A percentile compares a stretch with the other conserved stretches of the same genome.
These are phyloP conservation scores for Bombus superbus DNA, from an alignment of 1,140 invertebrate genomes.

Conservation along the genomic window DNA sequence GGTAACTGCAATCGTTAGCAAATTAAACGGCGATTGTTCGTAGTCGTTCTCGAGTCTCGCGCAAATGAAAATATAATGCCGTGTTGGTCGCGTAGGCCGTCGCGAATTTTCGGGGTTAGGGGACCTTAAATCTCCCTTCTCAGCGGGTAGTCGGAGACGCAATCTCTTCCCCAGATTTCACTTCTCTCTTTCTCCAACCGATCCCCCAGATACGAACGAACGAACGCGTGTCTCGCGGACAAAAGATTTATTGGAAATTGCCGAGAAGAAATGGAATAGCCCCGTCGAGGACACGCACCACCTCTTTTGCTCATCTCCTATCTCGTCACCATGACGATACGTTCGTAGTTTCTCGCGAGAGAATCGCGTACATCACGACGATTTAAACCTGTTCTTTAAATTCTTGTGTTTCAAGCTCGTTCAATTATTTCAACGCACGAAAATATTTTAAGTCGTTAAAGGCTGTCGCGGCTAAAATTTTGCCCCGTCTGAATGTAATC, in stretches of 20 bases:
- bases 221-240: constrained; percentile 74
- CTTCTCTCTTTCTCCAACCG: constrained; percentile 37
- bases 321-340: constrained; percentile 39
- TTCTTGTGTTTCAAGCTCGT: not conserved
- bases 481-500: too few relatives aligned
- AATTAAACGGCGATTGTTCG: constrained; percentile 59
- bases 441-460: too few relatives aligned
- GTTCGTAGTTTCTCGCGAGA: not conserved
- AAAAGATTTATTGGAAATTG: constrained; percentile 81
- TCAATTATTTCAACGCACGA: not conserved
- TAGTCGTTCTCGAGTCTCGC: constrained; percentile 60
- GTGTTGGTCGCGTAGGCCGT: constrained; percentile 57
- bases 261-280: constrained; percentile 78
- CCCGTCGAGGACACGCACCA: constrained; percentile 42
- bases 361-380: constrained; percentile 17
- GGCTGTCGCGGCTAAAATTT: too few relatives aligned
- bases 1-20: constrained; percentile 45
- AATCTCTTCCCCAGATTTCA: constrained; percentile 69
- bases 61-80: constrained; percentile 75
- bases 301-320: constrained; percentile 4
- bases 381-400: not conserved
- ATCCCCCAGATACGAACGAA: constrained; percentile 67
- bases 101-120: constrained; percentile 74
- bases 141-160: constrained; percentile 78
- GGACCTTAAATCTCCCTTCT: constrained; percentile 77